These are phyloP conservation scores for Drosophila mauritiana DNA, from an alignment of 1,140 invertebrate species.

Conservation along the genomic window DNA sequence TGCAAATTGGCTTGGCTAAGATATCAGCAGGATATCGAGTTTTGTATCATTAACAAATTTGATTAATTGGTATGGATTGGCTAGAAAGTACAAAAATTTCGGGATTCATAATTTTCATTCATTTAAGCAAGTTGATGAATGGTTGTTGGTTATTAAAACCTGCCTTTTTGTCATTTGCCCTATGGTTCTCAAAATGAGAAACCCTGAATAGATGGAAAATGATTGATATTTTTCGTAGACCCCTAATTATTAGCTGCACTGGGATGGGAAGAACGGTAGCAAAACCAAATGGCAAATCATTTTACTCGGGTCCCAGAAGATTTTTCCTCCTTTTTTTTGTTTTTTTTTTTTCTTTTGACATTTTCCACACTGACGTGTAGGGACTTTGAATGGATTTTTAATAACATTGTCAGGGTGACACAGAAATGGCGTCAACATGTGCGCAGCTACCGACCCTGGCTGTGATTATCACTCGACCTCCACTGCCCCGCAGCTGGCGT, in stretches of 20 bases:
- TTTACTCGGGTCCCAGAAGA: constrained; percentile 9
- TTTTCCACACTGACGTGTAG: constrained; percentile 23
- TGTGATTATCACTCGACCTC: constrained; percentile 46
- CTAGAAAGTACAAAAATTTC: not conserved
- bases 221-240: constrained; percentile 21
- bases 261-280: not conserved
- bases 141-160: not conserved
- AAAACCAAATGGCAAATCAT: constrained; percentile 28
- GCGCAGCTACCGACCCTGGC: constrained; percentile 54
- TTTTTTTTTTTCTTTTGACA: not conserved
- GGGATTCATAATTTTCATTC: not conserved
- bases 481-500: not conserved
- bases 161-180: not conserved
- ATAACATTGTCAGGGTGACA: constrained; percentile 76
- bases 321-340: not conserved
- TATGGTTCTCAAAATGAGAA: not conserved
- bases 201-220: constrained; percentile 21
- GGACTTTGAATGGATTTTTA: constrained; percentile 79
- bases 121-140: not conserved
- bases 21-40: constrained; percentile 5
- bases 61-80: constrained; percentile 3
- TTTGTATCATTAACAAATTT: constrained; percentile 14
- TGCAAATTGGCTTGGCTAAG: constrained; percentile 12
- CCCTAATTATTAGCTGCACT: constrained; percentile 21
- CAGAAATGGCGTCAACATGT: constrained; percentile 68